Evolutionary conservation across 2,113 vertebrate genomes (phyloP), one percentile per base, ranked within the genome.

Genomic region (Myotis brandtii): DNA sequence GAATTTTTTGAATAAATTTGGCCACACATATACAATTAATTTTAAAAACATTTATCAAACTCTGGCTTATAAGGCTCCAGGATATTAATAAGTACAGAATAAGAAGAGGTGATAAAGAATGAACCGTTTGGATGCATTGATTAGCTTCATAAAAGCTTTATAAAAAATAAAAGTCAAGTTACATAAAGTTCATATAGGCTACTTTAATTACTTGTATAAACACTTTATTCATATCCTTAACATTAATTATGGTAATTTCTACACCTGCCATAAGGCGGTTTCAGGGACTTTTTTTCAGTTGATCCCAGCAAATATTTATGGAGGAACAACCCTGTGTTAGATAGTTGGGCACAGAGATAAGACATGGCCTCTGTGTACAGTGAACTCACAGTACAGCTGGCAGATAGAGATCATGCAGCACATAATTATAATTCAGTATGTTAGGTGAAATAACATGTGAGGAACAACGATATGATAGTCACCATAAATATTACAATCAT

Each of bases 181-280:
- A 62, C 46, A 81, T 91, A 81, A 87, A 87, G 64, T 56, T 48
- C 14, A 25, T 54, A 34, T 67, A 56, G 23, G 48, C 54, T 73
- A 32, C 23, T 70, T 91, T 92, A 85, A 79, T 69, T 66, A 66
- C 25, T 48, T 48, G 30, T 18, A 34, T 67, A 48, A 40, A 32
- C 18, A 77, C 77, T 95, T 37, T 92, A 81, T 69, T 82, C n/a
- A 88, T 67, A 37, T 34, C 43, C 30, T 92, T 75, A 82, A 50
- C 75, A 69, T 77, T n/a, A n/a, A 62, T 80, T 83, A 62, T 52
- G 17, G 9, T 62, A n/a, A 88, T 40, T 20, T 18, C 11, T 88
- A 20, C 13, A 77, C 16, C 21, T 83, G 40, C 11, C 17, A 70
- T 59, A n/a, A 86, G 23, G 11, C 59, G 14, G 21, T 82, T 82